Evolutionary conservation across 30 jellyfish, hydroid and myxozoan genomes (phyloP).

Genomic region (Nemopilema nomurai): DNA sequence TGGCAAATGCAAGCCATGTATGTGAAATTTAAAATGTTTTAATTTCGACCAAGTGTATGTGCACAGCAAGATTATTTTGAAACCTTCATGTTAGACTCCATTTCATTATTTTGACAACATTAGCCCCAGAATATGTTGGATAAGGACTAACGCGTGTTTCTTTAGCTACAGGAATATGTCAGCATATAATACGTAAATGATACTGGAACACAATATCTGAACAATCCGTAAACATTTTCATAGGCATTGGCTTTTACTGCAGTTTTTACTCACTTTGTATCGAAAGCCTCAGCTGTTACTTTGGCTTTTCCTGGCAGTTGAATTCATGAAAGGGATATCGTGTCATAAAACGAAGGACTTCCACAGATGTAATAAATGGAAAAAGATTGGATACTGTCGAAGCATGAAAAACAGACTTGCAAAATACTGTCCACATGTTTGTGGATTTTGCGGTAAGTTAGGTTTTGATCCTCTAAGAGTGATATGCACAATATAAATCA

Average conservation of each 20-base stretch:
- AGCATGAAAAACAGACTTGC: conserved; percentile 41
- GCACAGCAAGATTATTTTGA: too few species aligned
- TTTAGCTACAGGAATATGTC: too few species aligned
- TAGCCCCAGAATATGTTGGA: too few species aligned
- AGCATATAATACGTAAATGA: too few species aligned
- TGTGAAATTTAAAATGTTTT: background rate
- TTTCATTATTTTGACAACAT: too few species aligned
- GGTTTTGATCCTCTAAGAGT: background rate
- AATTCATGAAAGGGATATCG: conserved; percentile 8
- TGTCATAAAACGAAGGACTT: conserved; percentile 34
- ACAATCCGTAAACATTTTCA: too few species aligned
- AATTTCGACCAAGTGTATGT: background rate
- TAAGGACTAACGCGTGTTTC: too few species aligned
- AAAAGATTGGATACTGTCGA: conserved; percentile 41
- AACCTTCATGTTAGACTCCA: too few species aligned
- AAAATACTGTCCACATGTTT: conserved; percentile 53
- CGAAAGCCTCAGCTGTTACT: background rate
- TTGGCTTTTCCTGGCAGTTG: conserved; percentile 12
- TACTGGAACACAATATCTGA: too few species aligned
- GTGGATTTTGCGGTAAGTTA: conserved; percentile 78
- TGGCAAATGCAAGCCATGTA: conserved; percentile 68
- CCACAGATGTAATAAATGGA: conserved; percentile 46
- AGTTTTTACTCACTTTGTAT: background rate
- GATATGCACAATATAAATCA: background rate
- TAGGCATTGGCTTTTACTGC: too few species aligned